Base-by-base conservation (phyloP, 2,888 invertebrate genomes). In the Athalia cordata region DNA sequence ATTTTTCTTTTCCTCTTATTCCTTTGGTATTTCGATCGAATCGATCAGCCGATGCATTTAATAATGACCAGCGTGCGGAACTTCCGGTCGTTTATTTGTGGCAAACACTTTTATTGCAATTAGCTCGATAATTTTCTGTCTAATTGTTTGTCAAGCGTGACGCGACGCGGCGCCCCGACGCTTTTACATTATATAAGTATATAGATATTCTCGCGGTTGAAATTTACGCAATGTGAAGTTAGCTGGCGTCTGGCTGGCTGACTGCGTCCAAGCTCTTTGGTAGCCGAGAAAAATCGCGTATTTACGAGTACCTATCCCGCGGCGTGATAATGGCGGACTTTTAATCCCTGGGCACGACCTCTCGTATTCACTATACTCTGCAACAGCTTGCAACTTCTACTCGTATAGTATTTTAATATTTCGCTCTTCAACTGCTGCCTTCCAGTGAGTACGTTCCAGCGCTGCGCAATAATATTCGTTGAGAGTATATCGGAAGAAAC, bases 201-300 rank as follows among this genome's bases (percentile, higher is more conserved):
- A 29, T 29, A 29, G 29, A 29, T n/a, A 55, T 55, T n/a, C 55
- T 5, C 7, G 55, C 55, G 3, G 55, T n/a, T 6, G 55, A 5
- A 6, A n/a, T 55, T 4, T n/a, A 55, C 55, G 11, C 55, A n/a
- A 55, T n/a, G 9, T 55, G n/a, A 4, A 11, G 6, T 67, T 15
- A 15, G n/a, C 61, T 61, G 13, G 13, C 11, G 15, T 15, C 11
- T n/a, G 7, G 61, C 11, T 61, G 29, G 67, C 15, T 52, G 13
- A 29, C 29, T 29, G 29, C 29, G 29, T 5, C 11, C 55, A 52
- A 52, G 68, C 11, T 5, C 55, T 68, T 68, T 68, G 68, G 52
- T 68, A 68, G 68, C 84, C 83, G 83, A 84, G 87, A 88, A 89
- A 89, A 89, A 89, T 89, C 88, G 87, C 84, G 84, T 89, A 88